These are phyloP conservation scores for Enteromius thamalakanensis DNA, from an alignment of 2,797 vertebrate genomes.

Conservation along the genomic window DNA sequence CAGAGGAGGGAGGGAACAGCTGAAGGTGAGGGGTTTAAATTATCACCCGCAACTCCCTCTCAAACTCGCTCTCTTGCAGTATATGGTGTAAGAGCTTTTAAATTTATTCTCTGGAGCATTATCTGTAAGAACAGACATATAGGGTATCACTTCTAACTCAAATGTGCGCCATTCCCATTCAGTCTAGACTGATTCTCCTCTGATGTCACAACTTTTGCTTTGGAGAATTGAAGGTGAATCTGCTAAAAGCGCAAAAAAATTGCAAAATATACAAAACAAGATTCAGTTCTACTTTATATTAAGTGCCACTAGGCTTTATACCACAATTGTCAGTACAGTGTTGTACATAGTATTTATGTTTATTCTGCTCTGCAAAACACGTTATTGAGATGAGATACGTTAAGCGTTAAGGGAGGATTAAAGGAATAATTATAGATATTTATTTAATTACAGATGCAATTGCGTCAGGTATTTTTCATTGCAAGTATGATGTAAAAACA, in stretches of 20 bases:
- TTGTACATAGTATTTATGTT: neutral
- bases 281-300: neutral
- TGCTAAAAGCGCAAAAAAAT: neutral
- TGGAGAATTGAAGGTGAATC: neutral
- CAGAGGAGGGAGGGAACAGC: conserved; percentile 32
- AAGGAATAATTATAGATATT: neutral
- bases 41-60: conserved; percentile 35
- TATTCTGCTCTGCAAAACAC: neutral
- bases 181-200: conserved; percentile 7
- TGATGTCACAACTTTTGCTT: conserved; percentile 3
- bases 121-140: conserved; percentile 1
- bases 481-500: neutral
- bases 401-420: neutral
- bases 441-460: neutral
- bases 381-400: neutral
- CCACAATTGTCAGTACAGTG: neutral
- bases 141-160: neutral
- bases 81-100: conserved; percentile 2
- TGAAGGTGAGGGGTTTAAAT: conserved; percentile 59
- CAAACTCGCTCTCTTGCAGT: conserved; percentile 9
- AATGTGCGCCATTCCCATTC: neutral
- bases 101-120: conserved; percentile 16
- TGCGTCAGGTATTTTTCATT: neutral
- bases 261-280: neutral
- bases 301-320: neutral